Evolutionary conservation across 53 echinoderm and acorn worm genomes (phyloP), one percentile per base, ranked within the genome.

Genomic region (Crossaster papposus): DNA sequence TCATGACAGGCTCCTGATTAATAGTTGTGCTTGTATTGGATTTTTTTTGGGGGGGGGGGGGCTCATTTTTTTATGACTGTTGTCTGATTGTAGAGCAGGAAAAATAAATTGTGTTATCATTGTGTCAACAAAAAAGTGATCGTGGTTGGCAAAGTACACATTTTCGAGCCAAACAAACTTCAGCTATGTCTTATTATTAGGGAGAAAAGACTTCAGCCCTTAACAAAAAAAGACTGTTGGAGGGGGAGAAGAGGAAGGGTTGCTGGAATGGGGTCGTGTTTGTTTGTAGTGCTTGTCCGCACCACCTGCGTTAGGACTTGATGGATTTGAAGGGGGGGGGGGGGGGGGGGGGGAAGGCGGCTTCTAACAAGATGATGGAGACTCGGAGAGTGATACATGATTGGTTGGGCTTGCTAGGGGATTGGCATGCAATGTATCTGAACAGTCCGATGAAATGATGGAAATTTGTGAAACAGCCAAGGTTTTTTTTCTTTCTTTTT

Each of bases 191-290:
- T 74, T 58, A 29, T 54, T 58, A 70, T 51, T 44, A 26, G 83
- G 44, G 53, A 31, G 26, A 77, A 24, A 62, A 17, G 63, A 87
- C 74, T 76, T 73, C 76, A 54, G 55, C 32, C 58, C 30, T 80
- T 80, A 20, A n/a, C n/a, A n/a, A 0, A 28, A 22, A 15, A 7
- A 6, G 53, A 79, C 18, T 78, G 44, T 34, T 17, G 14, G 80
- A 30, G 55, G 32, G 55, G 50, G 80, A 22, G 9, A 51, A 63
- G 31, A n/a, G 26, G 23, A 31, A 73, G 52, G 36, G 77, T 87
- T 75, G 55, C 50, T 35, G 44, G 87, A 87, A 87, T 87, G 87
- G 87, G 87, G 77, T 87, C 87, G 36, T 87, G 87, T 87, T 87
- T 87, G 87, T 87, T 87, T 75, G 77, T 33, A 54, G 70, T 34